Evolutionary conservation across 2,797 vertebrate species (phyloP).

Genomic region (Thalassophryne amazonica): DNA sequence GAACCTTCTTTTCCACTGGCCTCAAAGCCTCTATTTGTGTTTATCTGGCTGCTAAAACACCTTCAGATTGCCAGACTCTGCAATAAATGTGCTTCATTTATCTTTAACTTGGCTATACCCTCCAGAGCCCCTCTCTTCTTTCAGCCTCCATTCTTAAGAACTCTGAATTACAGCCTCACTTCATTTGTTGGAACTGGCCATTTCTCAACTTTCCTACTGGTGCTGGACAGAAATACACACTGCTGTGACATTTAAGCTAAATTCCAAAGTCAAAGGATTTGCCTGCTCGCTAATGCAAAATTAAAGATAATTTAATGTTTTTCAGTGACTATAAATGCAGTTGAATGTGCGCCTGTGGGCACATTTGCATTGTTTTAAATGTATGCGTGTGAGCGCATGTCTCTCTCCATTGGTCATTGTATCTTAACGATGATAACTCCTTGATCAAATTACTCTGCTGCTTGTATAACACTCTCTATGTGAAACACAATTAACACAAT

Average conservation of each 20-base stretch:
- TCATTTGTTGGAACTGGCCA: slow-evolving; percentile 56
- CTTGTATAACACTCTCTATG: slow-evolving; percentile 65
- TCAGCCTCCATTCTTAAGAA: slow-evolving; percentile 43
- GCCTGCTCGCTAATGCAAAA: slow-evolving; percentile 20
- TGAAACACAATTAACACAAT: slow-evolving; percentile 68
- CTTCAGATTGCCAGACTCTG: slow-evolving; percentile 35
- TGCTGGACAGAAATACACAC: slow-evolving; percentile 31
- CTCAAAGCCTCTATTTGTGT: not conserved
- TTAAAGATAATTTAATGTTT: not conserved
- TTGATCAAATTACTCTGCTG: slow-evolving; percentile 66
- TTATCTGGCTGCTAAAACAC: slow-evolving; percentile 34
- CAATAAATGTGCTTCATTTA: slow-evolving; percentile 59
- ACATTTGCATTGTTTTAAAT: slow-evolving; percentile 34
- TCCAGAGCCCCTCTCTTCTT: slow-evolving; percentile 16
- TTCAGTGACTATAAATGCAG: not conserved
- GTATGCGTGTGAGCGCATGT: not conserved
- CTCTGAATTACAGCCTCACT: slow-evolving; percentile 31
- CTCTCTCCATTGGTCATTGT: slow-evolving; percentile 15
- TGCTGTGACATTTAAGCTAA: slow-evolving; percentile 43
- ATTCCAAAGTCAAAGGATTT: slow-evolving; percentile 13
- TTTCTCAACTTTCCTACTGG: slow-evolving; percentile 54
- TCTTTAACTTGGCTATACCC: slow-evolving; percentile 60
- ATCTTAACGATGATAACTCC: slow-evolving; percentile 59
- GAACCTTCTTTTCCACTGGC: not conserved
- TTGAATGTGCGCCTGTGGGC: not conserved